Percentiles rank a stretch among this genome's conserved stretches.
Evolutionary conservation across 2,797 vertebrate species (phyloP).

Genomic region (Cheirogaleus major): DNA sequence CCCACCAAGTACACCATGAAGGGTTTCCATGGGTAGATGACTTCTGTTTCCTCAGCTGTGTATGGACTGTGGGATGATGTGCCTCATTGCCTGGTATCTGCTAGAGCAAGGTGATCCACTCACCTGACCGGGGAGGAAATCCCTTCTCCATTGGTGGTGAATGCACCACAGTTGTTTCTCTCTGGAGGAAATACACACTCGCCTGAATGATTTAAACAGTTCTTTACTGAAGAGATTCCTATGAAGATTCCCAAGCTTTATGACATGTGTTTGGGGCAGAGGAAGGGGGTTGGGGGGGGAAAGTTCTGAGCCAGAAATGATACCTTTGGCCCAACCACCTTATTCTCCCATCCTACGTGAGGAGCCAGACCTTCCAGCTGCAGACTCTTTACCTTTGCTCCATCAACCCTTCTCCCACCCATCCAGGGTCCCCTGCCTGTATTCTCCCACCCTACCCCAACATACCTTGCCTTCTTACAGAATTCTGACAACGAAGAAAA

Average conservation of each 20-base stretch:
- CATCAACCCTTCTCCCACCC: fast-evolving
- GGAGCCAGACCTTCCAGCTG: neutral
- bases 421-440: neutral
- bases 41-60: neutral
- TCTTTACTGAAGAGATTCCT: neutral
- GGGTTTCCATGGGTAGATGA: neutral
- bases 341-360: neutral
- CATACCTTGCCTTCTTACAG: neutral
- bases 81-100: neutral
- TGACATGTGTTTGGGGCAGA: neutral
- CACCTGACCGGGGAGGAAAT: neutral
- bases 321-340: neutral
- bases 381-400: neutral
- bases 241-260: neutral
- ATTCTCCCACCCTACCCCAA: too few species aligned
- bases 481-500: neutral
- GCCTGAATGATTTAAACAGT: neutral
- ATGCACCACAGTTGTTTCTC: neutral
- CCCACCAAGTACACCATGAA: neutral
- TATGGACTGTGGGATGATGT: neutral
- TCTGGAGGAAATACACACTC: neutral
- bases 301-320: neutral
- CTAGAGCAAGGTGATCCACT: neutral
- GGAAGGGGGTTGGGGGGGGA: too few species aligned
- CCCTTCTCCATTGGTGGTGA: neutral